Evolutionary conservation across 2,113 vertebrate species (phyloP).

Genomic region (Regulus satrapa): DNA sequence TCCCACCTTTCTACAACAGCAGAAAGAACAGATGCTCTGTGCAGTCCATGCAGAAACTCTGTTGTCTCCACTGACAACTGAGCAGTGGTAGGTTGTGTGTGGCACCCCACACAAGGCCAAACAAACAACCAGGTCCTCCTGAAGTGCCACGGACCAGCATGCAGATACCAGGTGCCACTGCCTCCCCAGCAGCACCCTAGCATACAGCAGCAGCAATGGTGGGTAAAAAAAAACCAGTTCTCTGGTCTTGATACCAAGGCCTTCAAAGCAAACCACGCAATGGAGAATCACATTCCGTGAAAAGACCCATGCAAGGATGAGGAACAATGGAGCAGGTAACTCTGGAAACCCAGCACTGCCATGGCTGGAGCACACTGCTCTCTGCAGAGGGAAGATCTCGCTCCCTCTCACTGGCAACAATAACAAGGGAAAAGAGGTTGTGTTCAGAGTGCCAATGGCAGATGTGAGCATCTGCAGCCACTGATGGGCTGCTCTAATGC

Average conservation of each 20-base stretch:
- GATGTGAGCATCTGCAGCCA: background rate
- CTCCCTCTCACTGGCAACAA: accelerated
- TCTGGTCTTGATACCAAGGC: background rate
- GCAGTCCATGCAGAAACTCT: background rate
- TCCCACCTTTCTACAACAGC: background rate
- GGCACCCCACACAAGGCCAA: background rate
- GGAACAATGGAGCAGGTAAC: background rate
- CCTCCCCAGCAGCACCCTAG: background rate
- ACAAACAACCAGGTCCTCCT: accelerated
- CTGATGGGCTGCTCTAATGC: background rate
- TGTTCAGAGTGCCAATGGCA: background rate
- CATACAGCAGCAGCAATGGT: accelerated
- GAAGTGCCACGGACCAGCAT: background rate
- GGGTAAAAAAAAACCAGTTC: background rate
- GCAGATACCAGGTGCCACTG: background rate
- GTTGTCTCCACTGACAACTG: background rate
- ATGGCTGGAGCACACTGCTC: background rate
- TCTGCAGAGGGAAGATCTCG: background rate
- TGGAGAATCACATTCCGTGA: background rate
- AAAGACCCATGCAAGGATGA: background rate
- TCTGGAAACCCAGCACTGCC: background rate
- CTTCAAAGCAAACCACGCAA: background rate
- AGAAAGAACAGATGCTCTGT: background rate
- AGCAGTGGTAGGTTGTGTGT: background rate
- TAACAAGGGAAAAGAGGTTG: background rate